Base-by-base conservation (phyloP, 2,888 invertebrate genomes). In the Cantharis rufa region DNA sequence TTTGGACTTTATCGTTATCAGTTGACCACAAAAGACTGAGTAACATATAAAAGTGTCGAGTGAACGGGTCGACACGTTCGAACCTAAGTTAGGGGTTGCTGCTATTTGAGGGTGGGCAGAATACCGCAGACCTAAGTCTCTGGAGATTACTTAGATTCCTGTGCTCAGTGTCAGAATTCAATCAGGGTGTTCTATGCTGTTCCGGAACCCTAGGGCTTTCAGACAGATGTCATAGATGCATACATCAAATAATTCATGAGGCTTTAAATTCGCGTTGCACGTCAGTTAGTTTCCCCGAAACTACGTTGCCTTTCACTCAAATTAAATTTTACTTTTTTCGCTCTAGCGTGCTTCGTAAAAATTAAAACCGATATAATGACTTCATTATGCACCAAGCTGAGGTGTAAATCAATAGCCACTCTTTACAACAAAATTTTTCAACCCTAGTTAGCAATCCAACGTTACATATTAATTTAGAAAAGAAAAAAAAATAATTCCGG, bases 131-230 rank as follows among this genome's bases (percentile, higher is more conserved):
- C 80, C 80, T 82, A 78, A 78, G 80, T 82, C 84, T 80, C 82
- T 27, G 18, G 82, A 81, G 84, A 84, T 85, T 84, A 83, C 84
- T 84, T 83, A 84, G 83, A 84, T 84, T 84, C 84, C 84, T 80
- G 76, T 82, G 81, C 82, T 80, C 82, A 80, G 82, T 84, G 84
- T 85, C 84, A 84, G 84, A 82, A 84, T 85, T 85, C 85, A 85
- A 85, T 85, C 84, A 84, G 82, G 71, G 75, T 70, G 75, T 69
- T 66, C 69, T 70, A 72, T 27, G 72, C 15, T 72, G 75, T 62
- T 74, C 69, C 72, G 66, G 69, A 70, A 72, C 74, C 70, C 72
- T 70, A 13, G 72, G 68, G 70, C 70, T 73, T 72, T 78, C 72
- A 72, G 70, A 69, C 75, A 78, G 62, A 78, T 75, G 78, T 78